These are phyloP conservation scores for Pseudonaja textilis DNA, from an alignment of 2,113 vertebrate genomes.

Conservation along the genomic window DNA sequence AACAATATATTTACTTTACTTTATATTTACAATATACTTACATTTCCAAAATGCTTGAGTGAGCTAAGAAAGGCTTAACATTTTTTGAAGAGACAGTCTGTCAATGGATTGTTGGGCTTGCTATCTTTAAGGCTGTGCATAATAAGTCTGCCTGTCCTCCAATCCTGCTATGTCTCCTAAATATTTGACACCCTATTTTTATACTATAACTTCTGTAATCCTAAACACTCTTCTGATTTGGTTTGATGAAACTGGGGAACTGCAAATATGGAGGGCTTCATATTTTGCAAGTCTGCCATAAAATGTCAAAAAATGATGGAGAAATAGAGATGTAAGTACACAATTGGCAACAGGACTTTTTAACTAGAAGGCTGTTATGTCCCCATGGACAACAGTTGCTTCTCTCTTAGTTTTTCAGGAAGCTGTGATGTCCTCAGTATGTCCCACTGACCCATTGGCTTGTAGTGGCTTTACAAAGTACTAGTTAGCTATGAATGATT, in stretches of 20 bases:
- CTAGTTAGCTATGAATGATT: neutral
- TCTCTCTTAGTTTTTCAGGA: neutral
- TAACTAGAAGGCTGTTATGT: neutral
- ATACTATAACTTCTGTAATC: neutral
- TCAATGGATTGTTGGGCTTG: neutral
- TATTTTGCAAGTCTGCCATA: neutral
- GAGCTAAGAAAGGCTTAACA: neutral
- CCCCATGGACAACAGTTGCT: neutral
- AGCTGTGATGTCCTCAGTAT: neutral
- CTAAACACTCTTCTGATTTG: neutral
- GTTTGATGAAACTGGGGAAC: neutral
- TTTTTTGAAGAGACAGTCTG: neutral
- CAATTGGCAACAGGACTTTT: neutral
- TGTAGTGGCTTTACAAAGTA: neutral
- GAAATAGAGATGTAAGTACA: neutral
- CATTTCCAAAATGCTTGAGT: neutral
- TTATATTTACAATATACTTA: too few species aligned
- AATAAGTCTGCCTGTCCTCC: too few species aligned
- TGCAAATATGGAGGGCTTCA: neutral
- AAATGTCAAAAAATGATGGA: neutral
- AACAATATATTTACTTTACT: too few species aligned
- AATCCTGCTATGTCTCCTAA: neutral
- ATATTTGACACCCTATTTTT: neutral
- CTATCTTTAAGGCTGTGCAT: neutral
- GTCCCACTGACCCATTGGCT: neutral